Evolutionary conservation across 2,113 vertebrate genomes (phyloP).

Genomic region (Agapornis roseicollis): DNA sequence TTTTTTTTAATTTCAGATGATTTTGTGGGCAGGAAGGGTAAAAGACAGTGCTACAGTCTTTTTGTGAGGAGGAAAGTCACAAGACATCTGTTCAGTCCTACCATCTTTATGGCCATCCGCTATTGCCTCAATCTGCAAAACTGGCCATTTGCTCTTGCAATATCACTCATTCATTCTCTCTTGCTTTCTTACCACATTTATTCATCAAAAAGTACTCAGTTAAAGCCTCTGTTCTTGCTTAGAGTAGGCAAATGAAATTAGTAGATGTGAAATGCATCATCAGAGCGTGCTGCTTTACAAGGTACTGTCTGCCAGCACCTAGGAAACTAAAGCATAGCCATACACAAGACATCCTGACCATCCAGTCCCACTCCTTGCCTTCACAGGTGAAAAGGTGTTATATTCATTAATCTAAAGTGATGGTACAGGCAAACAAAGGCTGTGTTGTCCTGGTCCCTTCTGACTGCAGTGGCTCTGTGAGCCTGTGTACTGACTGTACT

Average conservation of each 20-base stretch:
- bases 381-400: neutral
- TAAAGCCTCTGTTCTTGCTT: neutral
- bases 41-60: neutral
- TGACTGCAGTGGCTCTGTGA: neutral
- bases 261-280: neutral
- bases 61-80: neutral
- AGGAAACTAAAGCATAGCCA: neutral
- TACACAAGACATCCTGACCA: neutral
- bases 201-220: neutral
- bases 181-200: neutral
- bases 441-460: neutral
- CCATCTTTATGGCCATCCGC: fast-evolving
- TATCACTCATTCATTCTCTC: neutral
- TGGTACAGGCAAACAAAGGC: neutral
- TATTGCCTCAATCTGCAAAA: neutral
- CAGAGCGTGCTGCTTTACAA: neutral
- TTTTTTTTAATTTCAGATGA: neutral
- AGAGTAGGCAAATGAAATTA: neutral
- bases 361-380: neutral
- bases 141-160: neutral
- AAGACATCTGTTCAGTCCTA: neutral
- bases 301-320: neutral
- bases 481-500: neutral
- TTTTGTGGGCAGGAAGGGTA: neutral
- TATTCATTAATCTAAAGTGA: neutral